Base-by-base conservation (phyloP, 2,797 vertebrate species). In the Lophius americanus region DNA sequence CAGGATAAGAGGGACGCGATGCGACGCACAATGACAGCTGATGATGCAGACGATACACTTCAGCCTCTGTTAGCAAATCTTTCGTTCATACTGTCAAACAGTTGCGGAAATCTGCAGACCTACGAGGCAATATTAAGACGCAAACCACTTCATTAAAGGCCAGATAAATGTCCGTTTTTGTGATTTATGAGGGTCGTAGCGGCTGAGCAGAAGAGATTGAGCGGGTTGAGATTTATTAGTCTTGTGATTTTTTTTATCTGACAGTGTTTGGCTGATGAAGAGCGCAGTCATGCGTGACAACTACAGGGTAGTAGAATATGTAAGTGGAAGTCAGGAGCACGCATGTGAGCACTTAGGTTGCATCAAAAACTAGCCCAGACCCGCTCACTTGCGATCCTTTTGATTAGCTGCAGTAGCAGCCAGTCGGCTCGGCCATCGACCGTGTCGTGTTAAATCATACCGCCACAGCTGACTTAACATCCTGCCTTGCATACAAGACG, bases 401-500 rank as follows among this genome's bases (percentile, higher is more conserved):
- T 68, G 64, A 61, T 74, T 68, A 49, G 53, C 66, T 51, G 52
- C 70, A 64, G 81, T 56, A 64, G 71, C 64, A 70, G 46, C 49
- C 41, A 41, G 54, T 63, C 55, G 53, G 52, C 56, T 51, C 51
- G 47, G 48, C 48, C 66, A 14, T 51, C 36, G 60, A 78, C 65
- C 61, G 44, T 78, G 68, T 84, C 65, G 55, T 61, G 68, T 75
- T 75, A 51, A 66, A 80, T 86, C 52, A 41, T 43, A 48, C 59
- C 46, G 49, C 54, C 53, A 60, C 68, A 36, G 64, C 51, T 74
- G 54, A 83, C 46, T 78, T 62, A 37, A 72, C 60, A 73, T 46
- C 49, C 68, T 61, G 47, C 61, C 77, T 73, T 76, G 75, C 77
- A 65, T 76, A 73, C 59, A 10, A 49, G 70, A 68, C 13, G 63